Evolutionary conservation across 1,140 invertebrate genomes (phyloP).

Genomic region (Apis florea): DNA sequence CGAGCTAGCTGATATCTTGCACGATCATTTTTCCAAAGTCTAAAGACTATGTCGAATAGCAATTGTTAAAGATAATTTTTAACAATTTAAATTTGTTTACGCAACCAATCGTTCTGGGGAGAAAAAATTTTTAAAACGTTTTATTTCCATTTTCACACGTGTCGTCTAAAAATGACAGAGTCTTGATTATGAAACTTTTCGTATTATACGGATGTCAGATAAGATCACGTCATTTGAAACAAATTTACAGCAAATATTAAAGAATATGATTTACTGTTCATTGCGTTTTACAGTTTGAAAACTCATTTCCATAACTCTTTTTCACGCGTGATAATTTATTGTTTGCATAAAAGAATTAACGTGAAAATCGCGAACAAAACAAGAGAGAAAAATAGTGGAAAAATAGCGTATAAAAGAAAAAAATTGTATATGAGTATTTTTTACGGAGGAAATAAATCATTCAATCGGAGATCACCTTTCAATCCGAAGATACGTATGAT

Average conservation of each 20-base stretch:
- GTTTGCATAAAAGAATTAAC: not conserved
- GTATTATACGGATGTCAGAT: not conserved
- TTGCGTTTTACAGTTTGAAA: not conserved
- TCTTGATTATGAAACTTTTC: conserved; percentile 3
- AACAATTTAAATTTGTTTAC: not conserved
- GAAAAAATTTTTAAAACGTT: conserved; percentile 10
- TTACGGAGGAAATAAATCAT: too few species aligned
- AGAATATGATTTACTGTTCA: too few species aligned
- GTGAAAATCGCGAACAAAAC: too few species aligned
- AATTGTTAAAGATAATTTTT: not conserved
- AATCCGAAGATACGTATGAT: too few species aligned
- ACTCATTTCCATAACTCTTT: not conserved
- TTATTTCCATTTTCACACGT: conserved; percentile 16
- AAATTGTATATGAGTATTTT: not conserved
- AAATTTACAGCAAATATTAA: not conserved
- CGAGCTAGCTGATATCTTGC: too few species aligned
- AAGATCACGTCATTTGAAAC: not conserved
- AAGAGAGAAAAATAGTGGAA: not conserved
- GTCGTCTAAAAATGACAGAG: conserved; percentile 12
- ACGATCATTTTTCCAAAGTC: too few species aligned
- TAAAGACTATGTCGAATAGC: too few species aligned
- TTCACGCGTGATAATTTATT: not conserved
- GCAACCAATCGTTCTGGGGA: not conserved
- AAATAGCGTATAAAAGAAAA: not conserved
- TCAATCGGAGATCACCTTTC: too few species aligned